Conservation (phyloP, 1,140 invertebrate species). For the Dendrolimus punctatus region DNA sequence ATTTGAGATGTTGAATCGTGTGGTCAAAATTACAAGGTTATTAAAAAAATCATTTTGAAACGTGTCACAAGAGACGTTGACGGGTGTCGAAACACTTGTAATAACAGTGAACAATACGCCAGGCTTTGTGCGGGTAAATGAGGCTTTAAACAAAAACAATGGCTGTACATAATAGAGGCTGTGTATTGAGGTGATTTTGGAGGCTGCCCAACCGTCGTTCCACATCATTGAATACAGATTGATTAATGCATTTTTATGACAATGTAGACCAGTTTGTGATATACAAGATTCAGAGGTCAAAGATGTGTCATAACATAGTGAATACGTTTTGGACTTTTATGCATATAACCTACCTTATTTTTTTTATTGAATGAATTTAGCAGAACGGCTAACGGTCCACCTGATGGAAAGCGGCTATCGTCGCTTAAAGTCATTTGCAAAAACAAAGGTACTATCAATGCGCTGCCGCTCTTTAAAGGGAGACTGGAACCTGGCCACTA, state of each 20-base stretch:
- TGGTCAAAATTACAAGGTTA: constrained; percentile 34
- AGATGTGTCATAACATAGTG: too few relatives aligned
- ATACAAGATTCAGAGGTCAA: too few relatives aligned
- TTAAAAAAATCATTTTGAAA: constrained; percentile 40
- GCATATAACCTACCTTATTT: too few relatives aligned
- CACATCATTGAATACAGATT: constrained; percentile 23
- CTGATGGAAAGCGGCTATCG: too few relatives aligned
- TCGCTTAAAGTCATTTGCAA: too few relatives aligned
- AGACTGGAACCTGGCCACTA: too few relatives aligned
- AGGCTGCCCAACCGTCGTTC: constrained; percentile 35
- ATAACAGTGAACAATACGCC: constrained; percentile 41
- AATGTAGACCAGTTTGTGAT: too few relatives aligned
- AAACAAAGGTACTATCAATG: too few relatives aligned
- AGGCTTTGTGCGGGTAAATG: constrained; percentile 40
- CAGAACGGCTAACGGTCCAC: too few relatives aligned
- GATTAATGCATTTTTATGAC: constrained; percentile 38
- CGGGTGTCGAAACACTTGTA: constrained; percentile 56
- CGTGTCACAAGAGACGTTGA: constrained; percentile 46
- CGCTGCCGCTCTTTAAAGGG: too few relatives aligned
- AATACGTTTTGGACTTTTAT: too few relatives aligned
- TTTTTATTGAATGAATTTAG: too few relatives aligned
- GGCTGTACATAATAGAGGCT: constrained; percentile 36
- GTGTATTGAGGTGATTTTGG: constrained; percentile 47
- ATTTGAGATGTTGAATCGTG: constrained; percentile 3
- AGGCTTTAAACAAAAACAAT: constrained; percentile 54